These are phyloP conservation scores for Caenorhabditis panamensis DNA, from an alignment of 2,888 invertebrate genomes.

Conservation along the genomic window DNA sequence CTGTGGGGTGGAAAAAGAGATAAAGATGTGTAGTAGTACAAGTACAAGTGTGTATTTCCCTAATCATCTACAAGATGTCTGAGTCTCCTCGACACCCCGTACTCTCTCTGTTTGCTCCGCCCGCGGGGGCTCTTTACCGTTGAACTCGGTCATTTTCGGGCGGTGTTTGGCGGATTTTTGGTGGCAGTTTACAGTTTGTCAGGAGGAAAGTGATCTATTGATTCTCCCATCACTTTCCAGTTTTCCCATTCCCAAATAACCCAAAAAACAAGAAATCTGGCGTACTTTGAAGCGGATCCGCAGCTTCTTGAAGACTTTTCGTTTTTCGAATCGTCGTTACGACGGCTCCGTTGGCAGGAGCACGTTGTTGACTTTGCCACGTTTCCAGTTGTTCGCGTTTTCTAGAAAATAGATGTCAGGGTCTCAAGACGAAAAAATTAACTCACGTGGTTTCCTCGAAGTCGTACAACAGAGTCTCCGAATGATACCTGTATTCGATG, in stretches of 20 bases:
- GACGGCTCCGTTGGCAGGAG: slow-evolving; percentile 17
- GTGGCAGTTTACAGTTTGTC: not conserved
- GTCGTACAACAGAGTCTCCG: slow-evolving; percentile 53
- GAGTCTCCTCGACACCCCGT: not conserved
- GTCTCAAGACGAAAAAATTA: not conserved
- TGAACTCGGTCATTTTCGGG: not conserved
- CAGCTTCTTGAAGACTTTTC: slow-evolving; percentile 48
- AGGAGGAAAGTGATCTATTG: not conserved
- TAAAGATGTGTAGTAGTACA: slow-evolving; percentile 1
- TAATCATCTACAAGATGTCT: slow-evolving; percentile 3
- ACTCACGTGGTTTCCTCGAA: slow-evolving; percentile 59
- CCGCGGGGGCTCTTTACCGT: not conserved
- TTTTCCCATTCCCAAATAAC: not conserved
- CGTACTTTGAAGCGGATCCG: slow-evolving; percentile 28
- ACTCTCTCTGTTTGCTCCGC: slow-evolving; percentile 1
- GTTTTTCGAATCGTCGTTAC: slow-evolving; percentile 62
- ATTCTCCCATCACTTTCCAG: not conserved
- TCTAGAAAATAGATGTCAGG: slow-evolving; percentile 35
- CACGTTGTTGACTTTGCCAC: slow-evolving; percentile 69
- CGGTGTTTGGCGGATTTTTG: slow-evolving; percentile 6
- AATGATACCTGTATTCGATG: slow-evolving; percentile 62
- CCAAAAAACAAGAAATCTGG: not conserved
- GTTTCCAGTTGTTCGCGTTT: slow-evolving; percentile 66
- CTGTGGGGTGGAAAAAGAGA: not conserved
- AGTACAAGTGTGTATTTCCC: not conserved